Base-by-base conservation (phyloP, 2,113 vertebrate species). In the Sula dactylatra region DNA sequence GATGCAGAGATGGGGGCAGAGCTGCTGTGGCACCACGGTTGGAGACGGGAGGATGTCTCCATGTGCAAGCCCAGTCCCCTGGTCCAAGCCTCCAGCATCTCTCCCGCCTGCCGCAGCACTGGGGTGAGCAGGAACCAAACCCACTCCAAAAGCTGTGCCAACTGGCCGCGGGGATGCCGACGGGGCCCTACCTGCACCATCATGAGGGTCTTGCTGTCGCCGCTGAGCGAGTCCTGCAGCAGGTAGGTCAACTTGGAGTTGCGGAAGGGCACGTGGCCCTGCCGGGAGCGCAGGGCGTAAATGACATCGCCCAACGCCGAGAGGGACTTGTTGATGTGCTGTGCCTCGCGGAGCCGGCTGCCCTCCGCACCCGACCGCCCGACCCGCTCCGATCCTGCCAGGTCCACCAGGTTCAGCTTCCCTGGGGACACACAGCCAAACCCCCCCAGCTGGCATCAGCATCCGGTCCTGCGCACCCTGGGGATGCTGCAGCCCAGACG, bases 191-290 rank as follows among this genome's bases (percentile, higher is more conserved):
- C 99, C 99, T 99, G 99, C 77, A 99, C 99, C 98, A 99, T 99
- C 99, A 99, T 99, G 86, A 99, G 99, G 2, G 99, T 99, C 98
- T 99, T 99, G 98, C 99, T 99, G 97, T 99, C 99, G 0, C 99
- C 99, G 0, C 98, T 99, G 86, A 99, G 99, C 0, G 99, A 99
- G 98, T 99, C 99, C 96, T 99, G 99, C 79, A 99, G 99, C 82
- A 99, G 98, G 98, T 99, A 99, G 34, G 99, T 99, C 93, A 99
- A 99, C 62, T 99, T 99, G 9, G 99, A 99, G 98, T 99, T 99
- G 64, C 99, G 98, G 97, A 99, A 99, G 26, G 99, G 99, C 82
- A 99, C 98, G 6, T 99, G 99, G 25, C 98, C 97, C 97, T 99
- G 99, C 9, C 98, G 98, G 70, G 99, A 98, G 18, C 99, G 98